Evolutionary conservation across 2,113 vertebrate species (phyloP).

Genomic region (Osmerus eperlanus): DNA sequence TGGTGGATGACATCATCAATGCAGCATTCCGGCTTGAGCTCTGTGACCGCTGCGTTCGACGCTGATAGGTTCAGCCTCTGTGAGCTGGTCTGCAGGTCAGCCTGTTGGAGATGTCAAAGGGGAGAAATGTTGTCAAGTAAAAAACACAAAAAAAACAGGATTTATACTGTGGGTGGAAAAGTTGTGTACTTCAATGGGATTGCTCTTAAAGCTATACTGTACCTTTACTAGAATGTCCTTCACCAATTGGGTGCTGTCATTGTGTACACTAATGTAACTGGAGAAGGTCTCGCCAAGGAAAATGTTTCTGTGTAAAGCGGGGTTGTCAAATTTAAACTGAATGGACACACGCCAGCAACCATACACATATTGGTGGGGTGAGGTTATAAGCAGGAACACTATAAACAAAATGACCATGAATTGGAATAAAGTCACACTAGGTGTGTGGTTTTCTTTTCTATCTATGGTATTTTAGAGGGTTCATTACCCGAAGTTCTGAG

Average conservation of each 20-base stretch:
- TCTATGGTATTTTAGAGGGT: not conserved
- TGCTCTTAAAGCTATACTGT: constrained; percentile 18
- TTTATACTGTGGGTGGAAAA: not conserved
- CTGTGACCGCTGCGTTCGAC: constrained; percentile 87
- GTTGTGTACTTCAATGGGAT: not conserved
- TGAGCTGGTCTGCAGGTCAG: constrained; percentile 97
- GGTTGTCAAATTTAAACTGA: not conserved
- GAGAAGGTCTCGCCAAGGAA: constrained; percentile 98
- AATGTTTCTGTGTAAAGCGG: constrained; percentile 81
- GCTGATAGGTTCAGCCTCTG: constrained; percentile 96
- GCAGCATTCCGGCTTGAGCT: constrained; percentile 92
- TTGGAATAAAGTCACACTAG: too few species aligned
- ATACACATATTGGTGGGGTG: too few species aligned
- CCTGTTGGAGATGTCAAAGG: constrained; percentile 64
- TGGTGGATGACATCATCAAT: constrained; percentile 99
- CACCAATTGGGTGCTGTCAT: constrained; percentile 93
- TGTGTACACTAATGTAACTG: constrained; percentile 98
- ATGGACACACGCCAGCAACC: not conserved
- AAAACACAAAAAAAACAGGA: not conserved
- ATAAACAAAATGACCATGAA: too few species aligned
- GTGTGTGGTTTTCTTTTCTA: not conserved
- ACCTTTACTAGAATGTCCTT: constrained; percentile 98
- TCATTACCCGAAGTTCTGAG: constrained; percentile 96
- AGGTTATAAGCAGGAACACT: too few species aligned
- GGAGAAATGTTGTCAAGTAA: not conserved